Evolutionary conservation across 2,888 invertebrate species (phyloP), one percentile per base, ranked within the genome.

Genomic region (Oxystoma pomonae): DNA sequence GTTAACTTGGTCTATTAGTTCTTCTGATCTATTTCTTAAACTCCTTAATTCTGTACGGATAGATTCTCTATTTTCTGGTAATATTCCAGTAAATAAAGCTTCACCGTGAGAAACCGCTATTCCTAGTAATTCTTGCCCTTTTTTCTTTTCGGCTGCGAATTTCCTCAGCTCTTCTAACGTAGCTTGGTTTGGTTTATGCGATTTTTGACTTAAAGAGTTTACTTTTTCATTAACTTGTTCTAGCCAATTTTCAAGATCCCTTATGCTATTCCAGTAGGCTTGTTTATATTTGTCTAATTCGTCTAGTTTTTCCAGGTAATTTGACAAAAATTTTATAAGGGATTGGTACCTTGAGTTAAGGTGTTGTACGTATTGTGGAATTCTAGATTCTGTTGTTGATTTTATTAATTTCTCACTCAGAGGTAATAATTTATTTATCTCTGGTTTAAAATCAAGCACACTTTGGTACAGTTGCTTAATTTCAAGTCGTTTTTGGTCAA

Each of bases 51-150:
- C 94, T 57, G 88, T 86, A 68, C 97, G 85, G 59, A 97, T 89
- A 58, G 85, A 82, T 76, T 97, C 96, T 58, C 96, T 86, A 64
- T 94, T 92, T 73, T 94, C 93, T 1, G 93, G 90, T 0, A 91
- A 91, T 7, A 96, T 91, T 53, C 91, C 89, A 12, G 75, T 73
- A 74, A 95, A 95, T 9, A 98, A 81, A 2, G 90, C 87, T 81
- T 98, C 97, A 0, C 96, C 96, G 61, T 90, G 87, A 77, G 93
- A 93, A 0, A 94, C 88, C 0, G 92, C 91, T 71, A 85, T 87
- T 71, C 91, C 93, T 0, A 96, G 79, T 51, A 94, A 81, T 22
- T 82, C 81, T 75, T 93, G 93, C 0, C 95, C 96, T 60, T 86
- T 83, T 71, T 95, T 94, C 71, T 93, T 89, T 73, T 89, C 87